Evolutionary conservation across 1,140 invertebrate genomes (phyloP).

Genomic region (Heliconius hermathena): DNA sequence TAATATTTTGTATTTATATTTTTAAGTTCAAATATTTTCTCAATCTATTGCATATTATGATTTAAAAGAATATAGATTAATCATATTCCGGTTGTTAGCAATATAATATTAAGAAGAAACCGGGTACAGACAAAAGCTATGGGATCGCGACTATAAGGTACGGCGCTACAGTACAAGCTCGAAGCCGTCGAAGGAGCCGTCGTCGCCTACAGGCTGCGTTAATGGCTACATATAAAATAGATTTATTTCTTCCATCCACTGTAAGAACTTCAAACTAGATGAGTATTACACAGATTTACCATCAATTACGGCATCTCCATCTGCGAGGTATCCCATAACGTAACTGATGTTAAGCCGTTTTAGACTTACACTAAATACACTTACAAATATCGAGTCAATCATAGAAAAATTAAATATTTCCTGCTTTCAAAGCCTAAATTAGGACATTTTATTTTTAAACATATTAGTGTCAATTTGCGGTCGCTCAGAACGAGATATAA

Average conservation of each 20-base stretch:
- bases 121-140: conserved; percentile 13
- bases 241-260: conserved; percentile 66
- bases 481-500: not conserved
- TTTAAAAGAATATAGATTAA: not conserved
- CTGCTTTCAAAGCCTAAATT: not conserved
- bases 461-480: not conserved
- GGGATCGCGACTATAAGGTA: conserved; percentile 38
- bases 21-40: too few relatives aligned
- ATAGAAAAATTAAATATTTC: not conserved
- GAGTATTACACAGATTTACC: conserved; percentile 35
- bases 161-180: conserved; percentile 56
- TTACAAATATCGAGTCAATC: not conserved
- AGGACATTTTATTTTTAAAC: not conserved
- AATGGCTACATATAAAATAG: conserved; percentile 74
- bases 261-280: conserved; percentile 43
- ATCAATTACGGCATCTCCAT: conserved; percentile 9
- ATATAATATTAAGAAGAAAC: not conserved
- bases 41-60: not conserved
- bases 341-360: not conserved
- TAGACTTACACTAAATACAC: not conserved
- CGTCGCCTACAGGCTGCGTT: conserved; percentile 31
- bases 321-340: not conserved
- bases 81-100: not conserved
- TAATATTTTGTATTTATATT: not conserved
- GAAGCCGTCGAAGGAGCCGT: conserved; percentile 63